Conservation (phyloP, 2,113 vertebrate species). For the Copsychus sechellarum region DNA sequence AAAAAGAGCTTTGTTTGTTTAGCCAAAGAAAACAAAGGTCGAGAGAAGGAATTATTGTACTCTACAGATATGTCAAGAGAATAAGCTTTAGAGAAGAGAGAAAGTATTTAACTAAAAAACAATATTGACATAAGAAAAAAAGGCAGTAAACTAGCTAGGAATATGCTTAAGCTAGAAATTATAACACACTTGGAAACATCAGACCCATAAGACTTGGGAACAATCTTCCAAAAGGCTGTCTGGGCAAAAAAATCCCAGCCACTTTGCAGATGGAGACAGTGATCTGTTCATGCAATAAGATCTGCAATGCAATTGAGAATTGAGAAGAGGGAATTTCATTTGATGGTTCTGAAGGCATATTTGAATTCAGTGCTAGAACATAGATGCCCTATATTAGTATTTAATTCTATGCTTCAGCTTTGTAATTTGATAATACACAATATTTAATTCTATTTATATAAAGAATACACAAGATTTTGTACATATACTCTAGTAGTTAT, state of each 20-base stretch:
- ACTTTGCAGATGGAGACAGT: background rate
- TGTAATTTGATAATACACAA: background rate
- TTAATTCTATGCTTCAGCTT: background rate
- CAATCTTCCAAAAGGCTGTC: background rate
- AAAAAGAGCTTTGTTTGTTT: background rate
- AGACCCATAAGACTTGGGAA: background rate
- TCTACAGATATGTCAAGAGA: conserved; percentile 32
- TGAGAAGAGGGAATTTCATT: background rate
- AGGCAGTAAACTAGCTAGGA: background rate
- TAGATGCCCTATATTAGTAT: background rate
- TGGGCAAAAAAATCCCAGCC: background rate
- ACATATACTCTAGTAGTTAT: background rate
- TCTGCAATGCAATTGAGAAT: background rate
- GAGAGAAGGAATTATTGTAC: conserved; percentile 25
- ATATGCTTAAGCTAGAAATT: background rate
- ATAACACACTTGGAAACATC: background rate
- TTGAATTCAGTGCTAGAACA: background rate
- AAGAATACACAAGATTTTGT: background rate
- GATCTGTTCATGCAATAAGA: background rate
- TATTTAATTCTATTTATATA: background rate
- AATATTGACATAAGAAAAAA: conserved; percentile 43
- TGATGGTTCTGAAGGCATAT: background rate
- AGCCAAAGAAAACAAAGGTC: conserved; percentile 47
- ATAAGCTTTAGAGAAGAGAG: conserved; percentile 4
- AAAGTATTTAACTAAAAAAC: conserved; percentile 27